Evolutionary conservation across 2,888 invertebrate genomes (phyloP).

Genomic region (Noctua pronuba): DNA sequence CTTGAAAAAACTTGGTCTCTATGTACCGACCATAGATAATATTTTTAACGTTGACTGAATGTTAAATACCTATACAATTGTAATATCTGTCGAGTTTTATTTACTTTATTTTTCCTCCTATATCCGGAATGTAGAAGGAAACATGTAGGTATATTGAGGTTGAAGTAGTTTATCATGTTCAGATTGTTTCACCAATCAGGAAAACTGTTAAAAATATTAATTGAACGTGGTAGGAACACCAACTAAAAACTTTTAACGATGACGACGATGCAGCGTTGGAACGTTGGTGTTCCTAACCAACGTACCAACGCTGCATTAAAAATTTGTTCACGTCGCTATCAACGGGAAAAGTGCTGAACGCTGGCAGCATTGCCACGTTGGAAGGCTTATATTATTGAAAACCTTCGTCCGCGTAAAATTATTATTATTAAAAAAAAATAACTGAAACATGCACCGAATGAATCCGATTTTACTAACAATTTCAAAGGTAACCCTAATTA

Average conservation of each 20-base stretch:
- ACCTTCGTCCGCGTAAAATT: too few species aligned
- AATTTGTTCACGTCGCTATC: not conserved
- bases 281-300: not conserved
- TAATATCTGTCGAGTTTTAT: not conserved
- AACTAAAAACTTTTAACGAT: too few species aligned
- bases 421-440: too few species aligned
- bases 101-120: too few species aligned
- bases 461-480: too few species aligned
- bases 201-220: not conserved
- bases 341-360: not conserved
- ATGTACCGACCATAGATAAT: too few species aligned
- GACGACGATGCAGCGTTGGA: too few species aligned
- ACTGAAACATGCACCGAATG: too few species aligned
- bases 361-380: not conserved
- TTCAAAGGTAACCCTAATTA: too few species aligned
- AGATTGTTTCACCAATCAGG: not conserved
- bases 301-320: not conserved
- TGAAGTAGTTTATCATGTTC: not conserved
- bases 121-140: not conserved
- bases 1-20: too few species aligned
- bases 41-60: not conserved
- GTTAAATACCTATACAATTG: not conserved
- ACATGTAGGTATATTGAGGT: not conserved
- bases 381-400: not conserved
- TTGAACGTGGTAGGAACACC: not conserved